A percentile compares a stretch with the other conserved stretches of the same genome.
Evolutionary conservation across 2,113 vertebrate genomes (phyloP).

Genomic region (Climacteris rufus): DNA sequence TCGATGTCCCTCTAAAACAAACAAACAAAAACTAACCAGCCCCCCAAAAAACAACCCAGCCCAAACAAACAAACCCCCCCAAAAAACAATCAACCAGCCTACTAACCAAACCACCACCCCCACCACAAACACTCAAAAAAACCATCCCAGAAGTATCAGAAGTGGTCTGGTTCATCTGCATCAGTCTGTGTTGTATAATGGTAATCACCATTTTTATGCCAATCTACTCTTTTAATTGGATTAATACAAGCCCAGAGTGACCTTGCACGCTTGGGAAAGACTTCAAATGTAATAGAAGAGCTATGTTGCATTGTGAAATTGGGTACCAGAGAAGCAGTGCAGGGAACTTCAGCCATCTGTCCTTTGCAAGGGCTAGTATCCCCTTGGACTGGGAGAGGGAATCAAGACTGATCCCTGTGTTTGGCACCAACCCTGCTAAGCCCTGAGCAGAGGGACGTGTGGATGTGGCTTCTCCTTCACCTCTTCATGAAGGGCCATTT

Average conservation of each 20-base stretch:
- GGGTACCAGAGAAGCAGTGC: background rate
- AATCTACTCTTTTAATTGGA: background rate
- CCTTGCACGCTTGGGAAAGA: background rate
- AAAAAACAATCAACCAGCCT: background rate
- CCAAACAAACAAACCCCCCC: background rate
- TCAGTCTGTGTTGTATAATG: background rate
- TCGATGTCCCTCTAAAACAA: background rate
- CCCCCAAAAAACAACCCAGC: background rate
- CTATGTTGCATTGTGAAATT: accelerated
- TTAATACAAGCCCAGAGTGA: background rate
- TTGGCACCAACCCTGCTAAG: background rate
- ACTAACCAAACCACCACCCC: background rate
- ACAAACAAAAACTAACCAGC: background rate
- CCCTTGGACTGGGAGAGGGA: background rate
- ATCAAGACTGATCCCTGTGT: background rate
- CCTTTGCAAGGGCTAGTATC: background rate
- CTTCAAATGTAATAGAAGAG: background rate
- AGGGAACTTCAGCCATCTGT: background rate
- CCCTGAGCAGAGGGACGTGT: background rate
- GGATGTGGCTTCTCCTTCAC: background rate
- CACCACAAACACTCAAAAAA: background rate
- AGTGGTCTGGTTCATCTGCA: background rate
- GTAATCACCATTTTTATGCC: background rate
- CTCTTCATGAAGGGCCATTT: background rate
- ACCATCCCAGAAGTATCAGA: background rate